Percentiles rank a stretch among this genome's conserved stretches.
These are phyloP conservation scores for Melangyna quadrimaculata DNA, from an alignment of 2,888 invertebrate genomes.

Conservation along the genomic window DNA sequence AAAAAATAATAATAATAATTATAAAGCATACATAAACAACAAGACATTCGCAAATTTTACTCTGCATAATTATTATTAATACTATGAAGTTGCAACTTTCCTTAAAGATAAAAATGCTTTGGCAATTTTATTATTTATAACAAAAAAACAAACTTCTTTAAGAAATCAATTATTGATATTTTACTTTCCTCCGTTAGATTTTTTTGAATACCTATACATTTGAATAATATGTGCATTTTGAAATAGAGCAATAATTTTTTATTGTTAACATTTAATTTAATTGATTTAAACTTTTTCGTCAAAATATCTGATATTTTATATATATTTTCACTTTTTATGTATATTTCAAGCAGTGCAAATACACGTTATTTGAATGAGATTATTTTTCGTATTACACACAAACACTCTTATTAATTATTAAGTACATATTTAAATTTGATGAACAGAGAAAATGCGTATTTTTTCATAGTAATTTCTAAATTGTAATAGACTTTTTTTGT, in stretches of 20 bases:
- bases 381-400: conserved; percentile 19
- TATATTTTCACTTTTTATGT: conserved; percentile 48
- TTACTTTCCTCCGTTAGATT: conserved; percentile 52
- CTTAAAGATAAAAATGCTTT: conserved; percentile 59
- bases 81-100: conserved; percentile 68
- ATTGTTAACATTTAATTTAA: conserved; percentile 53
- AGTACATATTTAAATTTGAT: neutral
- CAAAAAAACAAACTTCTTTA: conserved; percentile 57
- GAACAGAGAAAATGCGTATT: neutral
- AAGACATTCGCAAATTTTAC: conserved; percentile 66
- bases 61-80: conserved; percentile 58
- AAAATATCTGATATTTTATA: conserved; percentile 51
- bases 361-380: conserved; percentile 40
- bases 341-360: conserved; percentile 51
- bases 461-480: neutral
- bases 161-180: conserved; percentile 49
- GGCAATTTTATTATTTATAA: conserved; percentile 59
- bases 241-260: conserved; percentile 58
- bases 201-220: conserved; percentile 45
- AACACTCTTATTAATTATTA: conserved; percentile 9
- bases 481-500: neutral
- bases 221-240: conserved; percentile 66
- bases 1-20: conserved; percentile 62
- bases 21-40: conserved; percentile 69
- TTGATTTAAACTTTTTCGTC: conserved; percentile 47